These are phyloP conservation scores for Periparus ater DNA, from an alignment of 2,797 vertebrate species.

Conservation along the genomic window DNA sequence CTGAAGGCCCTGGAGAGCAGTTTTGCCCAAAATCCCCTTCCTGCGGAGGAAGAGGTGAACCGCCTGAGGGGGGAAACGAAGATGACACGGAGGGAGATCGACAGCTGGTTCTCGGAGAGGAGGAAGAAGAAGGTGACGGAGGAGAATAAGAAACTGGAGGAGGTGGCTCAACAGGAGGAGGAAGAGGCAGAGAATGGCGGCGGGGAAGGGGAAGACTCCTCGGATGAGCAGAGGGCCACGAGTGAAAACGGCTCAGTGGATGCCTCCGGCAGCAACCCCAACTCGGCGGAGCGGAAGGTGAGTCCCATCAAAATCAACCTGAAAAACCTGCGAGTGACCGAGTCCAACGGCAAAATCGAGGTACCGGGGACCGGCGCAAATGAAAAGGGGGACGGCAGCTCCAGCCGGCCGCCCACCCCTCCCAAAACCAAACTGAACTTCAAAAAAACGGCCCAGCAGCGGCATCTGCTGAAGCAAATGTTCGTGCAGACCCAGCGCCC, in stretches of 20 bases:
- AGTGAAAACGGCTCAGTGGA: conserved; percentile 78
- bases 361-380: neutral
- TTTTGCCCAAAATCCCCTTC: conserved; percentile 86
- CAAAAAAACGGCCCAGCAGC: conserved; percentile 92
- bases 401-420: conserved; percentile 47
- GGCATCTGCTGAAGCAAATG: conserved; percentile 91
- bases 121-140: conserved; percentile 84
- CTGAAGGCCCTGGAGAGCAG: conserved; percentile 92
- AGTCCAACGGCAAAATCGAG: conserved; percentile 85
- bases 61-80: conserved; percentile 91
- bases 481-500: conserved; percentile 96
- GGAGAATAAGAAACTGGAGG: conserved; percentile 82
- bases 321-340: conserved; percentile 95
- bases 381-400: conserved; percentile 15
- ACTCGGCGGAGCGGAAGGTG: conserved; percentile 84
- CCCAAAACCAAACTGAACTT: conserved; percentile 71
- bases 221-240: conserved; percentile 70
- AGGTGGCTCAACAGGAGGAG: conserved; percentile 72
- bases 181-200: conserved; percentile 63
- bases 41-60: conserved; percentile 90
- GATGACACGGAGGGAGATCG: conserved; percentile 97
- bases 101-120: conserved; percentile 94
- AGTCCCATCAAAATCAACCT: conserved; percentile 98
- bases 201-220: conserved; percentile 69
- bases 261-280: neutral